Base-by-base conservation (phyloP, 2,113 vertebrate genomes). In the Bubo scandiacus region DNA sequence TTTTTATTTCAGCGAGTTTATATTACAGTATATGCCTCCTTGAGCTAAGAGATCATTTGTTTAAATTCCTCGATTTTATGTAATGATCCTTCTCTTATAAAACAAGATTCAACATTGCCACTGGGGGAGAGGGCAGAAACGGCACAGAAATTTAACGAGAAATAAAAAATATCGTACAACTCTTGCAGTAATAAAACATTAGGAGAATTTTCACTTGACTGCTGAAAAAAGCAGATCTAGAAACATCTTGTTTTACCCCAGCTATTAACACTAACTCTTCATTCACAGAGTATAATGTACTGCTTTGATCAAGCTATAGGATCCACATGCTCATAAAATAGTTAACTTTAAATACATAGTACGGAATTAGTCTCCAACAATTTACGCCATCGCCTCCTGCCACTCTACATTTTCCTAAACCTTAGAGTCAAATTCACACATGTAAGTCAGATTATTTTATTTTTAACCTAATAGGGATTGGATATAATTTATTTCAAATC, bases 61-160 rank as follows among this genome's bases (percentile, higher is more conserved):
- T 93, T 97, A 98, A 98, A 98, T 97, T 98, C 96, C 92, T 97
- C 97, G 96, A 96, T 97, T 98, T 97, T 54, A 94, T 9, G 22
- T 85, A 95, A 96, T 77, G 89, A 92, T 97, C 95, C 96, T 97
- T 97, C 97, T 97, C 90, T 96, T 97, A 92, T 86, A 95, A 98
- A 98, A 97, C 89, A 97, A 96, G 96, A 98, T 97, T 97, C 97
- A 98, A 97, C 95, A 94, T 94, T 96, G 82, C 95, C 97, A 96
- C 95, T 67, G 52, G 70, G 79, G 59, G 57, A 95, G 79, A 95
- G 83, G 77, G 92, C 0, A 4, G 81, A 86, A 96, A 95, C 8
- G 1, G 57, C 78, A 75, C 90, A 94, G 96, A 97, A 98, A 97
- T 97, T 96, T 97, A 98, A 98, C 71, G 9, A 96, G 92, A 92